Conservation (phyloP, 2,888 invertebrate species). For the Hemaris fuciformis region DNA sequence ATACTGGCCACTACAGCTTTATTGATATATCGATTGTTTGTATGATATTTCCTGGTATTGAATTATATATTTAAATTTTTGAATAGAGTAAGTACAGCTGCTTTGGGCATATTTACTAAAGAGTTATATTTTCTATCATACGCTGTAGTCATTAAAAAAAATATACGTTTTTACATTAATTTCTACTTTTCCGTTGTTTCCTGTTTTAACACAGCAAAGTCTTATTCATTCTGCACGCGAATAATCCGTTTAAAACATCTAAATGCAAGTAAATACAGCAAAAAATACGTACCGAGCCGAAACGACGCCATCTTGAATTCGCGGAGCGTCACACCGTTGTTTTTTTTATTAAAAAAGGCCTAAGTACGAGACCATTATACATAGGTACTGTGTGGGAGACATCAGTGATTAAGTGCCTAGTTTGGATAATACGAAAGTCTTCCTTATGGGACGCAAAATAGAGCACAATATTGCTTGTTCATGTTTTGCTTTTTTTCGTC, state of each 20-base stretch:
- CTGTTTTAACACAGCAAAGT: not conserved
- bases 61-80: not conserved
- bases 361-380: conserved; percentile 71
- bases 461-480: conserved; percentile 34
- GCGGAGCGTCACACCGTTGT: conserved; percentile 71
- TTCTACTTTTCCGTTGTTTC: too few relatives aligned
- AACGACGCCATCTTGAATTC: conserved; percentile 71
- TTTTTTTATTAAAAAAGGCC: conserved; percentile 67
- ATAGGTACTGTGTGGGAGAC: conserved; percentile 68
- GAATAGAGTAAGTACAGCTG: not conserved
- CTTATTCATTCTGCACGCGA: conserved; percentile 29
- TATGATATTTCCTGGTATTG: not conserved
- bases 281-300: not conserved
- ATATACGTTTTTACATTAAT: too few relatives aligned
- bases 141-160: too few relatives aligned
- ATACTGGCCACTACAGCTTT: conserved; percentile 1
- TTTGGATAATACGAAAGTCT: conserved; percentile 30
- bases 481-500: conserved; percentile 45
- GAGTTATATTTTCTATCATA: too few relatives aligned
- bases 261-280: conserved; percentile 17
- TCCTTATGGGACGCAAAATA: conserved; percentile 28
- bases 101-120: too few relatives aligned
- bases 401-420: conserved; percentile 67
- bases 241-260: conserved; percentile 34
- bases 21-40: conserved; percentile 18